Percentiles rank a stretch among this genome's conserved stretches.
Evolutionary conservation across 2,797 vertebrate species (phyloP).

Genomic region (Periophthalmus magnuspinnatus): DNA sequence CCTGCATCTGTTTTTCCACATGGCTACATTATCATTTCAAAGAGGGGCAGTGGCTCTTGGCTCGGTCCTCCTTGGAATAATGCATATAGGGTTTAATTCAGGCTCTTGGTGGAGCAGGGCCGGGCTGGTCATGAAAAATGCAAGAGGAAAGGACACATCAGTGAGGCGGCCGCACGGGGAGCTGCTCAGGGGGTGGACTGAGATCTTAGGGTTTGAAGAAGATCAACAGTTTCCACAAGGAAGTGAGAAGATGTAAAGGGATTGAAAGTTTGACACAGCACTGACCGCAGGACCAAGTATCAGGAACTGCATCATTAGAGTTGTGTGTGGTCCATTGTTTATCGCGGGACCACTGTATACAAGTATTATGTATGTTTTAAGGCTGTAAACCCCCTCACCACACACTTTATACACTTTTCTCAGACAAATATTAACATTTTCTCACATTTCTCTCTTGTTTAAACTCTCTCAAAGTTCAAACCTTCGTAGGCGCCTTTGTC

Average conservation of each 20-base stretch:
- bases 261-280: not conserved
- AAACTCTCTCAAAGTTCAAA: too few species aligned
- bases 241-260: not conserved
- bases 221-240: constrained; percentile 5
- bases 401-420: too few species aligned
- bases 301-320: too few species aligned
- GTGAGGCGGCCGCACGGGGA: constrained; percentile 23
- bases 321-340: too few species aligned
- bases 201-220: constrained; percentile 40
- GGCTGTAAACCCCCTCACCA: too few species aligned
- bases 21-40: constrained; percentile 77
- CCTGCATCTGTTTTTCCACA: constrained; percentile 64
- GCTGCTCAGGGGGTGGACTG: constrained; percentile 16
- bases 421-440: too few species aligned
- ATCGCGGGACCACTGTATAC: too few species aligned
- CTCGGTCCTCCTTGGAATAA: constrained; percentile 48
- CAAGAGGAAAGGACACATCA: constrained; percentile 42
- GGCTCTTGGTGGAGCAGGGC: constrained; percentile 36
- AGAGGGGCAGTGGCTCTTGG: constrained; percentile 48
- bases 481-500: too few species aligned
- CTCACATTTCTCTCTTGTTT: too few species aligned
- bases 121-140: constrained; percentile 48
- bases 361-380: too few species aligned
- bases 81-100: constrained; percentile 56
- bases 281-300: not conserved